A percentile compares a stretch with the other conserved stretches of the same genome.
Conservation (phyloP, 1,140 invertebrate species). For the Eueides isabella region DNA sequence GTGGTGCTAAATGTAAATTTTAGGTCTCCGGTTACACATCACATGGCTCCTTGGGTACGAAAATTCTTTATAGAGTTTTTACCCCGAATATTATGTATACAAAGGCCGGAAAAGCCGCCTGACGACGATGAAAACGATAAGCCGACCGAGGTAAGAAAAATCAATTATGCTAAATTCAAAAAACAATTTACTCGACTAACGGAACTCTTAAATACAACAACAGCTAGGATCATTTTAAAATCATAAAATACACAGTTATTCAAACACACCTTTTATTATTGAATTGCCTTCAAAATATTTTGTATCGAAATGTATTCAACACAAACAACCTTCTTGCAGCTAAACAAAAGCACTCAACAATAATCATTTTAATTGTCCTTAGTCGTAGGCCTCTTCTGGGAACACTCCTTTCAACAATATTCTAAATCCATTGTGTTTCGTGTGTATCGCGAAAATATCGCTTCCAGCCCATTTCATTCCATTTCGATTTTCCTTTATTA, state of each 20-base stretch:
- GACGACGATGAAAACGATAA: constrained; percentile 86
- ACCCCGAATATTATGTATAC: constrained; percentile 92
- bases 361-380: constrained; percentile 76
- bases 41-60: constrained; percentile 95
- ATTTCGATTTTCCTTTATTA: constrained; percentile 82
- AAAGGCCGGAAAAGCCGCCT: constrained; percentile 89
- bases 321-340: constrained; percentile 64
- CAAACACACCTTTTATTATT: constrained; percentile 52
- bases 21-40: constrained; percentile 98
- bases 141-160: constrained; percentile 83
- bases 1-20: constrained; percentile 99
- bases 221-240: neutral
- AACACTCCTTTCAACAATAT: constrained; percentile 63
- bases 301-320: constrained; percentile 62
- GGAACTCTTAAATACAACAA: neutral
- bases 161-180: neutral
- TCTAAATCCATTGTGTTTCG: constrained; percentile 75
- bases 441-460: constrained; percentile 78
- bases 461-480: constrained; percentile 79
- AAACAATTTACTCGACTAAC: neutral
- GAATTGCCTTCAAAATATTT: constrained; percentile 70
- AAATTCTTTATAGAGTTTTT: constrained; percentile 94
- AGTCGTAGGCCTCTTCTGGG: constrained; percentile 61
- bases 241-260: neutral
- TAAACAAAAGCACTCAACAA: constrained; percentile 60